Conservation (phyloP, 2,113 vertebrate species). For the Tachycineta bicolor region DNA sequence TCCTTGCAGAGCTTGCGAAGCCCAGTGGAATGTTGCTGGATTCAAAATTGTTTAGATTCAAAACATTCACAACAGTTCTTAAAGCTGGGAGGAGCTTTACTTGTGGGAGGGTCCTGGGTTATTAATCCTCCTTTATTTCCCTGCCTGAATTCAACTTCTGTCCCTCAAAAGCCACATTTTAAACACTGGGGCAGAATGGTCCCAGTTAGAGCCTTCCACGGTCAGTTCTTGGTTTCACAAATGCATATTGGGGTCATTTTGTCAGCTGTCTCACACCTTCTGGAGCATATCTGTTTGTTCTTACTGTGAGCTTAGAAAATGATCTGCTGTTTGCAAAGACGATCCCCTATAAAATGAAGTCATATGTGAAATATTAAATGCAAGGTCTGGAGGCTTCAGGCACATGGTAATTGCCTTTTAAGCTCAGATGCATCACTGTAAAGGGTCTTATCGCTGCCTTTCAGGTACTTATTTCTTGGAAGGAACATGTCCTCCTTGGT, state of each 20-base stretch:
- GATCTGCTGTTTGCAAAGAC: background rate
- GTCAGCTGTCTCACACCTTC: background rate
- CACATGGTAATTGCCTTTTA: background rate
- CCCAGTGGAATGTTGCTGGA: background rate
- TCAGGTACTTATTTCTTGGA: conserved; percentile 39
- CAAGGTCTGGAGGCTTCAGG: background rate
- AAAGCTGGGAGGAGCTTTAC: background rate
- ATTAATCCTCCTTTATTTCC: background rate
- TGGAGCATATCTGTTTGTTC: background rate
- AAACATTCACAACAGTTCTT: background rate
- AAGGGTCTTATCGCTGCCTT: background rate
- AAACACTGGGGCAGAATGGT: background rate
- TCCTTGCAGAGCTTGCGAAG: background rate
- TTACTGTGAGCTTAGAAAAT: background rate
- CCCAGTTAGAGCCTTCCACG: background rate
- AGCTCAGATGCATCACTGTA: background rate
- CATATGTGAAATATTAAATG: background rate
- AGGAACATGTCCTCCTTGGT: background rate
- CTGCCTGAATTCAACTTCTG: background rate
- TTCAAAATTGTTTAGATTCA: background rate
- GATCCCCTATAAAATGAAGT: background rate
- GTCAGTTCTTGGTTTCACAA: background rate
- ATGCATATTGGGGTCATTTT: background rate
- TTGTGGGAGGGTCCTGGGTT: background rate
- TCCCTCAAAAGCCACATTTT: background rate